Conservation (phyloP, 2,888 invertebrate genomes). For the Coenonympha glycerion region DNA sequence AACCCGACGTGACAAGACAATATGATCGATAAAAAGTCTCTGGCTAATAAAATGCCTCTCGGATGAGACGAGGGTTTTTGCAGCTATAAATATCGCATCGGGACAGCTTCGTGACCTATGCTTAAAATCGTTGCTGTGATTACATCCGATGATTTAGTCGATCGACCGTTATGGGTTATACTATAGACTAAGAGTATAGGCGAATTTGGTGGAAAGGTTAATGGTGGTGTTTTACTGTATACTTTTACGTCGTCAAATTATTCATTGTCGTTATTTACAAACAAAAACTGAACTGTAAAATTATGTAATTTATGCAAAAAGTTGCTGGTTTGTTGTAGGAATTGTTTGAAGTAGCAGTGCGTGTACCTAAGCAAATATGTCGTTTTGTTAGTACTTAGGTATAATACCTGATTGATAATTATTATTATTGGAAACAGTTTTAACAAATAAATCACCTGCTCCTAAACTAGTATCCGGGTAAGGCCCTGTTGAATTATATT, state of each 20-base stretch:
- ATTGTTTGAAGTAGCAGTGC: no score
- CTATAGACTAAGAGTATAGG: background rate
- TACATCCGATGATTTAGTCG: constrained; percentile 62
- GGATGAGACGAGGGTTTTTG: constrained; percentile 48
- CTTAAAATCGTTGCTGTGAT: constrained; percentile 65
- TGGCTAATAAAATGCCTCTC: constrained; percentile 47
- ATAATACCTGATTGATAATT: no score
- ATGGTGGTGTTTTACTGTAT: no score
- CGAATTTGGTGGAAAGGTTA: background rate
- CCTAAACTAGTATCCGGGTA: constrained; percentile 50
- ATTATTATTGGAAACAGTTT: background rate
- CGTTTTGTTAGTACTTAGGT: no score
- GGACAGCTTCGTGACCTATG: constrained; percentile 66
- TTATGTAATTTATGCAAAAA: no score
- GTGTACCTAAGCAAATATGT: no score
- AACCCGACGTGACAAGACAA: constrained; percentile 32
- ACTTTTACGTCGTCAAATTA: no score
- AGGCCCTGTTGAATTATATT: constrained; percentile 61
- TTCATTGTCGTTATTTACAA: no score
- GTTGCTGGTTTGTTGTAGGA: no score
- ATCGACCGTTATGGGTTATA: constrained; percentile 29
- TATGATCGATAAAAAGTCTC: constrained; percentile 48
- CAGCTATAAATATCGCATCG: constrained; percentile 59
- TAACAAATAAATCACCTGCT: background rate
- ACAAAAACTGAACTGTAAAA: no score